phyloP scores from a whole-genome alignment of 2,888 invertebrate species.

The Lottia gigantea region DNA sequence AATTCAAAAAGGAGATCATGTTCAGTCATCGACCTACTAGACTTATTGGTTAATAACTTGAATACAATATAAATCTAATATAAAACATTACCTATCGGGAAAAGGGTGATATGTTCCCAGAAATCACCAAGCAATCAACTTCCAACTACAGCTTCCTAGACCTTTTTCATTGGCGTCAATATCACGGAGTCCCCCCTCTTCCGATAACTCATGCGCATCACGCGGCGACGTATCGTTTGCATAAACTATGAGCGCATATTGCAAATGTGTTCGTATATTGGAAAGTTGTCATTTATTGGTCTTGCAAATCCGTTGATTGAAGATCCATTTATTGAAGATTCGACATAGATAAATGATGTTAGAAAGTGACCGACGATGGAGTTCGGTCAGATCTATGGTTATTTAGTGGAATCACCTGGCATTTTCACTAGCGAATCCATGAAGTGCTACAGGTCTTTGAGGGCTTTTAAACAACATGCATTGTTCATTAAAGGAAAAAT shows the following conservation, averaged over 20 bases:
- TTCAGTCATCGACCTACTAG: too few species aligned
- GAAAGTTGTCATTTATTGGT: background rate
- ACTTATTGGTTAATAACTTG: too few species aligned
- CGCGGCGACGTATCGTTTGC: background rate
- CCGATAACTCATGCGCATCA: too few species aligned
- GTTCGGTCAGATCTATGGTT: background rate
- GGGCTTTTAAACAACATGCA: background rate
- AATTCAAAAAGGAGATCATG: too few species aligned
- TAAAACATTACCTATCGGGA: too few species aligned
- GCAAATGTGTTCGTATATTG: background rate
- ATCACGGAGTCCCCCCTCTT: too few species aligned
- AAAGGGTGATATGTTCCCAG: too few species aligned
- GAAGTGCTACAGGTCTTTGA: background rate
- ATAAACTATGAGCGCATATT: background rate
- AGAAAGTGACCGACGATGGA: background rate
- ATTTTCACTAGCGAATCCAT: background rate
- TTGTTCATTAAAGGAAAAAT: background rate
- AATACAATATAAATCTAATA: too few species aligned
- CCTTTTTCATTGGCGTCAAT: too few species aligned
- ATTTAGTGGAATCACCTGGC: background rate
- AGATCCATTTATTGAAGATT: background rate
- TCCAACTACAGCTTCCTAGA: too few species aligned
- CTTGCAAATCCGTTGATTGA: background rate
- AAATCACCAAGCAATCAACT: too few species aligned
- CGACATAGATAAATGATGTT: background rate